These are phyloP conservation scores for Zaprionus africanus DNA, from an alignment of 1,140 invertebrate genomes.

Conservation along the genomic window DNA sequence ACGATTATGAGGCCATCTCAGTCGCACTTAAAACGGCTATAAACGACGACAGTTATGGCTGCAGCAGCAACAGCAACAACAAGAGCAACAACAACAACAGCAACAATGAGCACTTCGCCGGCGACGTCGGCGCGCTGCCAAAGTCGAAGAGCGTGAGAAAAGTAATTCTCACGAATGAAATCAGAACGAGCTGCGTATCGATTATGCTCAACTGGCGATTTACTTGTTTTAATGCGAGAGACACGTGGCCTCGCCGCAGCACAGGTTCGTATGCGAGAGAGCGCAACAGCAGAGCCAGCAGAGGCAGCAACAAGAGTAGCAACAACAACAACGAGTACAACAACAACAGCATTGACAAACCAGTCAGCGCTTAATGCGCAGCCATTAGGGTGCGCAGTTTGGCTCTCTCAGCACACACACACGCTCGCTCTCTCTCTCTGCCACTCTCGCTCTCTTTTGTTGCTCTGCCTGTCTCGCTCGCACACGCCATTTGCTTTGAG, in stretches of 20 bases:
- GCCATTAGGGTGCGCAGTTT: slow-evolving; percentile 71
- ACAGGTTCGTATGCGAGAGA: slow-evolving; percentile 38
- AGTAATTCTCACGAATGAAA: slow-evolving; percentile 78
- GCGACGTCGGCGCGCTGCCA: slow-evolving; percentile 52
- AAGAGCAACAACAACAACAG: not conserved
- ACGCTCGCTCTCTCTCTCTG: slow-evolving; percentile 10
- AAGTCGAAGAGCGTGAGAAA: slow-evolving; percentile 76
- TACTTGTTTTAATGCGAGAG: slow-evolving; percentile 77
- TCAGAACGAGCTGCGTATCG: slow-evolving; percentile 72
- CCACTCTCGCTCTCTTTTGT: slow-evolving; percentile 17
- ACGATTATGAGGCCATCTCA: slow-evolving; percentile 84
- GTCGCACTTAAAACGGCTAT: slow-evolving; percentile 84
- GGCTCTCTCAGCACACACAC: slow-evolving; percentile 28
- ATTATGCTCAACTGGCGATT: slow-evolving; percentile 79
- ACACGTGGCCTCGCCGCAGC: slow-evolving; percentile 65
- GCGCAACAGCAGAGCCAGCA: slow-evolving; percentile 31
- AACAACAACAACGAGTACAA: slow-evolving; percentile 28
- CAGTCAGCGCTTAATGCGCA: slow-evolving; percentile 55
- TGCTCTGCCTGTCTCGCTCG: slow-evolving; percentile 45
- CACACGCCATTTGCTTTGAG: slow-evolving; percentile 69
- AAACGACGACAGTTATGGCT: slow-evolving; percentile 82
- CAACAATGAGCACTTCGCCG: slow-evolving; percentile 45
- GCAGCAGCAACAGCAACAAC: slow-evolving; percentile 32
- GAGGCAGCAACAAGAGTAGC: slow-evolving; percentile 1
- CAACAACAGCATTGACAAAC: slow-evolving; percentile 12